Conservation (phyloP, 2,888 invertebrate species). For the Asteroscopus sphinx region DNA sequence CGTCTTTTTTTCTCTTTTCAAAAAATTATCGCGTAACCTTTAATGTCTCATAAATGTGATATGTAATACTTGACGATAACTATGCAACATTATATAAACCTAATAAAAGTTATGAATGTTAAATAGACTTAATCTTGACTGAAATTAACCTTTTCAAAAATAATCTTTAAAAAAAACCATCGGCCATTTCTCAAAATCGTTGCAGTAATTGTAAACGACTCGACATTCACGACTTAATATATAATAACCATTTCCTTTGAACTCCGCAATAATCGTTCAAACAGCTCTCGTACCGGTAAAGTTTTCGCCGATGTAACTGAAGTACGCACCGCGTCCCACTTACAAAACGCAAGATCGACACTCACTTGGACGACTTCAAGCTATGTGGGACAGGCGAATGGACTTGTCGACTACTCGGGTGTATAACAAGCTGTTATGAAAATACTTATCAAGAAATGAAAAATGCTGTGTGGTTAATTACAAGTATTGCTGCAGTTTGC, state of each 20-base stretch:
- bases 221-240: slow-evolving; percentile 19
- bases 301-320: slow-evolving; percentile 41
- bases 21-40: too few relatives aligned
- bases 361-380: slow-evolving; percentile 64
- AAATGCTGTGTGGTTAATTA: slow-evolving; percentile 21
- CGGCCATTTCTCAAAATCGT: neutral
- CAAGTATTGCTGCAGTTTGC: slow-evolving; percentile 10
- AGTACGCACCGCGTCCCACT: slow-evolving; percentile 58
- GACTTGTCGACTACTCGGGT: slow-evolving; percentile 51
- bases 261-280: slow-evolving; percentile 11
- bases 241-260: slow-evolving; percentile 30
- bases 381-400: slow-evolving; percentile 67
- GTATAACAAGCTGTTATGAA: slow-evolving; percentile 50
- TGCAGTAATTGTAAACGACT: neutral
- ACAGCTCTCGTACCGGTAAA: slow-evolving; percentile 28
- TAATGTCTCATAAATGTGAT: too few relatives aligned
- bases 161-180: too few relatives aligned
- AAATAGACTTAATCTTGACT: too few relatives aligned
- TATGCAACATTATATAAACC: too few relatives aligned
- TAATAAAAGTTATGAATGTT: too few relatives aligned
- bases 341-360: slow-evolving; percentile 62
- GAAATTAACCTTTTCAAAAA: too few relatives aligned
- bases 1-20: too few relatives aligned
- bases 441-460: slow-evolving; percentile 47
- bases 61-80: too few relatives aligned